Base-by-base conservation (phyloP, 2,113 vertebrate genomes). In the Acrocephalus kingi region DNA sequence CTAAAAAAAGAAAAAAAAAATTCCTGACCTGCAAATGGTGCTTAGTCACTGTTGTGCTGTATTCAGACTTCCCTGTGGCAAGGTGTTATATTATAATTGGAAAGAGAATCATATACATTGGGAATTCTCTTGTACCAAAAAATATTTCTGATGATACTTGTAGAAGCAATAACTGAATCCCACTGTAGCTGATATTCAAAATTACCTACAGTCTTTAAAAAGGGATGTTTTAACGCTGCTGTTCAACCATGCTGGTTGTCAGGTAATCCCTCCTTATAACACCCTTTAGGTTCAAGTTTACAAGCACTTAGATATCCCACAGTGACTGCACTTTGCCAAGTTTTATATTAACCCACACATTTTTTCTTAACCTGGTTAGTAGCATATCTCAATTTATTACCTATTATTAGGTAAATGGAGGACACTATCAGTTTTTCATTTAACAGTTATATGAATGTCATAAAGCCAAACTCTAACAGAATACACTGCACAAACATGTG, bases 11-110 rank as follows among this genome's bases (percentile, higher is more conserved):
- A 28, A 15, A 25, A 28, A 15, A 52, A 28, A 52, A 52, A 13
- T 11, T 30, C 39, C 73, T 82, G 74, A 45, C 84, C 89, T 91
- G 68, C 67, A 96, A 84, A 82, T 51, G 37, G 24, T 97, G 84
- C 81, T 96, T 97, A 94, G 89, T 96, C 89, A 92, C 15, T 76
- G 93, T 49, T 74, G 28, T 79, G 73, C n/a, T 89, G 68, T 71
- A 80, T 52, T 45, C 73, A 61, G 58, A 81, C 62, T 67, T 84
- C 62, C 72, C 8, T 15, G 52, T 80, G 43, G 59, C 73, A 92
- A 93, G 46, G 46, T 45, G 33, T 94, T 89, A 28, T 16, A 74
- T 63, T 71, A 78, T 27, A 43, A 58, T 33, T 63, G 74, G 63
- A 84, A 94, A 87, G n/a, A 82, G 55, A 87, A 96, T 22, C 37